These are phyloP conservation scores for Dynastes maya DNA, from an alignment of 2,888 invertebrate species.

Conservation along the genomic window DNA sequence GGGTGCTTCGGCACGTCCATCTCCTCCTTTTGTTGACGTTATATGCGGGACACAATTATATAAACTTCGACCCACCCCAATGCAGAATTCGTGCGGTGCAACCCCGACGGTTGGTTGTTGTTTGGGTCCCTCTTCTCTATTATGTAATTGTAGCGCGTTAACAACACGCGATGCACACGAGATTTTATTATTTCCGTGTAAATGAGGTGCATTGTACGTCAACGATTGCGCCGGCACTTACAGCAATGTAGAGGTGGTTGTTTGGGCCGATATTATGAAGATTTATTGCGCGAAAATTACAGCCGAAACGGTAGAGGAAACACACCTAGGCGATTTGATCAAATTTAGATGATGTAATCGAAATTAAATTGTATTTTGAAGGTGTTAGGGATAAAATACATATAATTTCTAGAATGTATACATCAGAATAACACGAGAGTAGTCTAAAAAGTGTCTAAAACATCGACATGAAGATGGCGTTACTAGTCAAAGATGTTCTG, in stretches of 20 bases:
- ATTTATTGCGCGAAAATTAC: neutral
- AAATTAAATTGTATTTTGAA: neutral
- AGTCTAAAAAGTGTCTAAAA: too few relatives aligned
- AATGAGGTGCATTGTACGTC: constrained; percentile 34
- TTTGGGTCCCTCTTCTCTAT: constrained; percentile 20
- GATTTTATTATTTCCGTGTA: constrained; percentile 46
- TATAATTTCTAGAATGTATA: too few relatives aligned
- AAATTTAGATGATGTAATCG: neutral
- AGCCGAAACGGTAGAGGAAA: neutral
- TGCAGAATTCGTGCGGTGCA: constrained; percentile 3
- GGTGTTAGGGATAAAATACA: too few relatives aligned
- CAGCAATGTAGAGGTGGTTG: neutral
- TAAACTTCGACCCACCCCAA: constrained; percentile 35
- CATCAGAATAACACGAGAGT: too few relatives aligned
- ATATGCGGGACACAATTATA: constrained; percentile 6
- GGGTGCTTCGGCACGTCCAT: constrained; percentile 34
- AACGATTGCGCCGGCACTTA: neutral
- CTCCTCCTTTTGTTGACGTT: constrained; percentile 15
- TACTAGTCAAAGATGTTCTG: too few relatives aligned
- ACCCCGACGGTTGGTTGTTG: neutral
- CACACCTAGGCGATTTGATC: neutral
- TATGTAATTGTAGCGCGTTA: constrained; percentile 38
- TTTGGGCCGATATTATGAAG: neutral
- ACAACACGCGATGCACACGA: constrained; percentile 33
- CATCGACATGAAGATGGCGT: too few relatives aligned